Percentiles rank a stretch among this genome's conserved stretches.
Conservation (phyloP, 2,797 vertebrate species). For the Halcyon chelicuti region DNA sequence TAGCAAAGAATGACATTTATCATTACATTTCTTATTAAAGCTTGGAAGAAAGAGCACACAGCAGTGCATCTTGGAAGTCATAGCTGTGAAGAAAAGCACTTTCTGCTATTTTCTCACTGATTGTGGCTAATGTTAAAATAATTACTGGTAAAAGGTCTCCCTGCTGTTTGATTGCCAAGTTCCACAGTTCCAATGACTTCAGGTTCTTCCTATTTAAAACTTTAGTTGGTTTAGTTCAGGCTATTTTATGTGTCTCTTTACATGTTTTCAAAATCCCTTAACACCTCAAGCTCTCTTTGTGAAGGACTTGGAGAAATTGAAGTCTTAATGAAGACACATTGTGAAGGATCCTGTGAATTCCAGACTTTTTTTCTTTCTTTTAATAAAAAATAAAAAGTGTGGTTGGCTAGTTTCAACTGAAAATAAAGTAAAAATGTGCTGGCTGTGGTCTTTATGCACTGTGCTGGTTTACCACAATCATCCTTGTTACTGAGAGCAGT, state of each 20-base stretch:
- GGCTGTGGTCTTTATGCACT: not conserved
- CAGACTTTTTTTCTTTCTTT: not conserved
- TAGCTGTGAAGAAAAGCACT: constrained; percentile 67
- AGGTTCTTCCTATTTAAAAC: constrained; percentile 20
- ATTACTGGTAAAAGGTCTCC: constrained; percentile 68
- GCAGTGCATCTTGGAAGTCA: constrained; percentile 65
- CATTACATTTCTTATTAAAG: constrained; percentile 75
- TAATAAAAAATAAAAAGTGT: not conserved
- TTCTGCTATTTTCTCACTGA: constrained; percentile 66
- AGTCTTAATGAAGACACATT: constrained; percentile 46
- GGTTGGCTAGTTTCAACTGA: not conserved
- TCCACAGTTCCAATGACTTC: constrained; percentile 18
- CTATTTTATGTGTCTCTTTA: not conserved
- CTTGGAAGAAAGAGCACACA: constrained; percentile 71
- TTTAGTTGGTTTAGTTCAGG: not conserved
- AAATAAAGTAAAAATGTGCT: not conserved
- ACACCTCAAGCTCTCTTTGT: not conserved
- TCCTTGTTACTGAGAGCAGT: not conserved
- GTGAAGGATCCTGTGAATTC: not conserved
- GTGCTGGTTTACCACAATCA: not conserved
- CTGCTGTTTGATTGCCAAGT: constrained; percentile 63
- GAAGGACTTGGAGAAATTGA: constrained; percentile 14
- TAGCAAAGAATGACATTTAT: constrained; percentile 65
- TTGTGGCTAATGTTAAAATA: constrained; percentile 74
- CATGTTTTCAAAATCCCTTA: constrained; percentile 30